These are phyloP conservation scores for Gibbula magus DNA, from an alignment of 2,888 invertebrate species.

Conservation along the genomic window DNA sequence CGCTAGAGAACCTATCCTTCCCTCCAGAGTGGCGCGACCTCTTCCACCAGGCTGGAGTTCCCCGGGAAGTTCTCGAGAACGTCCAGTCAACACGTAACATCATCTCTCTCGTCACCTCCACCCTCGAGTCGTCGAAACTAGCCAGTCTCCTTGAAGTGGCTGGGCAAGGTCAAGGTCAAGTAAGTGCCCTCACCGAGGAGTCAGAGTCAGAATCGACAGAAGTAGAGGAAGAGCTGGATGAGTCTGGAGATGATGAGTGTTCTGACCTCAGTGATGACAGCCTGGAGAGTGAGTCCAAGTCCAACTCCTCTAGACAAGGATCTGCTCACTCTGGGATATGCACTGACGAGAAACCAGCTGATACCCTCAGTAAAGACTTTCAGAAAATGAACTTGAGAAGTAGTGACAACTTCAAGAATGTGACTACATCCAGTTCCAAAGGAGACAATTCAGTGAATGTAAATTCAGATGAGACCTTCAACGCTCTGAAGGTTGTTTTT, in stretches of 20 bases:
- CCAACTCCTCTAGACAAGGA: background rate
- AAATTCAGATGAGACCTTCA: no score
- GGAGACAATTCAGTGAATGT: no score
- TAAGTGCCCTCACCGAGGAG: background rate
- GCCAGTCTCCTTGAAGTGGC: background rate
- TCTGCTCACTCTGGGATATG: no score
- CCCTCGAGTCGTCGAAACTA: conserved; percentile 43
- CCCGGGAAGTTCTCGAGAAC: conserved; percentile 59
- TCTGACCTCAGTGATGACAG: conserved; percentile 18
- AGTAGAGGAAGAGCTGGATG: conserved; percentile 16
- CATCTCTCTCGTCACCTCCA: conserved; percentile 61
- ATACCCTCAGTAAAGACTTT: no score
- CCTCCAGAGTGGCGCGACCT: conserved; percentile 65
- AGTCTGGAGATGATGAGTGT: background rate
- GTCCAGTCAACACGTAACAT: conserved; percentile 64
- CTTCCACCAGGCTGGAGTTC: conserved; percentile 62
- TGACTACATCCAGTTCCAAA: no score
- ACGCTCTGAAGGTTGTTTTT: no score
- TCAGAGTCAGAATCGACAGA: conserved; percentile 12
- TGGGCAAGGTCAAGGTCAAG: background rate
- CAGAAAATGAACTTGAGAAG: no score
- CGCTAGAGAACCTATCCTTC: conserved; percentile 62
- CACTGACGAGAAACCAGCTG: no score
- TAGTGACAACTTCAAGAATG: no score
- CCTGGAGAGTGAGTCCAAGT: background rate